Evolutionary conservation across 2,888 invertebrate species (phyloP).

Genomic region (Cheilosia grossa): DNA sequence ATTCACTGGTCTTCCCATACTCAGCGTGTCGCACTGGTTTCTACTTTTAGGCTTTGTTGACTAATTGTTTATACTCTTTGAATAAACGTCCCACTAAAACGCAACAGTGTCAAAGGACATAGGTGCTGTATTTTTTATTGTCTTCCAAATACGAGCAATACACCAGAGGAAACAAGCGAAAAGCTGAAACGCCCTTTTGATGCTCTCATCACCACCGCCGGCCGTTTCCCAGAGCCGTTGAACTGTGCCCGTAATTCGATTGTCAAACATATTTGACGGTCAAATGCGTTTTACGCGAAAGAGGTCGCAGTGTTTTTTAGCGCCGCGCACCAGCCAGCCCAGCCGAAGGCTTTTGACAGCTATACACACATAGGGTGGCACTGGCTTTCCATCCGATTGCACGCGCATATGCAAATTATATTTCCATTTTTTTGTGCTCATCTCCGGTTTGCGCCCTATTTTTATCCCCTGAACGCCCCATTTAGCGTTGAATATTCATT

Average conservation of each 20-base stretch:
- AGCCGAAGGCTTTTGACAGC: slow-evolving; percentile 39
- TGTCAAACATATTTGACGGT: slow-evolving; percentile 80
- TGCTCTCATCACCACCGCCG: slow-evolving; percentile 50
- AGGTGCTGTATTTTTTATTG: neutral
- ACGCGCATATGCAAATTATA: slow-evolving; percentile 72
- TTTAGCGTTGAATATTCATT: slow-evolving; percentile 69
- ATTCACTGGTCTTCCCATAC: slow-evolving; percentile 11
- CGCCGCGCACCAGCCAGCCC: slow-evolving; percentile 23
- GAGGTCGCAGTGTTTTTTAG: slow-evolving; percentile 75
- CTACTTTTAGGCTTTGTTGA: slow-evolving; percentile 39
- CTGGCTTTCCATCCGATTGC: slow-evolving; percentile 61
- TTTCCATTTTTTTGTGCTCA: slow-evolving; percentile 29
- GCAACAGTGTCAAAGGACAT: slow-evolving; percentile 10
- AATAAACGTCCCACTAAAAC: slow-evolving; percentile 34
- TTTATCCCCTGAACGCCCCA: slow-evolving; percentile 50
- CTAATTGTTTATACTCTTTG: slow-evolving; percentile 56
- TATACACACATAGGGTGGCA: slow-evolving; percentile 44
- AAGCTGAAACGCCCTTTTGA: slow-evolving; percentile 60
- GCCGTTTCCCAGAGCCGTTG: slow-evolving; percentile 47
- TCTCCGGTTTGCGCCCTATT: neutral
- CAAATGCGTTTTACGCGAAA: slow-evolving; percentile 78
- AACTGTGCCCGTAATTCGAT: slow-evolving; percentile 76
- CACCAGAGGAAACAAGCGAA: neutral
- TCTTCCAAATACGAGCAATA: slow-evolving; percentile 7
- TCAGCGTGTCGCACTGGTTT: neutral